Evolutionary conservation across 2,113 vertebrate species (phyloP), one percentile per base, ranked within the genome.

Genomic region (Syrrhaptes paradoxus): DNA sequence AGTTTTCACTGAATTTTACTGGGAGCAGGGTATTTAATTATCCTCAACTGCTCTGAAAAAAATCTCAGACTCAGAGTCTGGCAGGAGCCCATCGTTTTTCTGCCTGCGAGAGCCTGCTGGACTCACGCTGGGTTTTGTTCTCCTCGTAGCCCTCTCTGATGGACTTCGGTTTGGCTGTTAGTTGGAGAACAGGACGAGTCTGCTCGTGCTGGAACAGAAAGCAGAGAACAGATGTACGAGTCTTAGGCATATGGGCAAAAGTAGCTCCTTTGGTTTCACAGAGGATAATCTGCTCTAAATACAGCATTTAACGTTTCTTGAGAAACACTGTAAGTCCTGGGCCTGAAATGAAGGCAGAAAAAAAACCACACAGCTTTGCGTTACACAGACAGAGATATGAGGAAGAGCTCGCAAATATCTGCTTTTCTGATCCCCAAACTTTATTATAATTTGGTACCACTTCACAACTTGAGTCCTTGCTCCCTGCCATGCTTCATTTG

Each of bases 401-500:
- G 38, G 54, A 52, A 59, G 24, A 74, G 54, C 28, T 62, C 12
- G 24, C 34, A 85, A 85, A 54, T 26, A 28, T 1, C 4, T 2
- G 18, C 21, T 61, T 74, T 66, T 77, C 48, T 86, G 26, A 13
- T 55, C 24, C 29, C 38, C 34, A 86, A 15, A 91, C 73, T 78
- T 81, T 13, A 10, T 41, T 41, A 34, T 19, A 36, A 49, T 48
- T 48, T 48, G 43, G 24, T 57, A 4, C 4, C 7, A 2, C 25
- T 62, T 77, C 71, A 11, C 75, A 59, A n/a, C 41, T 76, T n/a
- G 78, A 87, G 66, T 34, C 62, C 36, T 91, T 43, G 51, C 51
- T 85, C 89, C 87, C 85, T 90, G 46, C 79, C 36, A 70, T 6
- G 73, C 70, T 91, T 54, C 72, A 41, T 80, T 73, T 95, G 85